Conservation (phyloP, 2,888 invertebrate species). For the Pseudoips prasinana region DNA sequence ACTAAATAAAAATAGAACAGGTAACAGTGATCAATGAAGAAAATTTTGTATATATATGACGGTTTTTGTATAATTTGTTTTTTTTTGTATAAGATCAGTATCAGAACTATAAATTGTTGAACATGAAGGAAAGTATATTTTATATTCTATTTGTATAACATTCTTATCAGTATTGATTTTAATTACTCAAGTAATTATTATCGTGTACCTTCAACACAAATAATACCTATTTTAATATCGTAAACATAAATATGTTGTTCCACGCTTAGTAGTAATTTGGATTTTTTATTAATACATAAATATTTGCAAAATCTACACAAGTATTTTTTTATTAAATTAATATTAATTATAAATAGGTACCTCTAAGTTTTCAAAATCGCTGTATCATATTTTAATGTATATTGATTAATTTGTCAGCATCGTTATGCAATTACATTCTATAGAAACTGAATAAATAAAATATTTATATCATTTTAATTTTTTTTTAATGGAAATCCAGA, state of each 20-base stretch:
- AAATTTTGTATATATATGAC: slow-evolving; percentile 60
- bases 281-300: slow-evolving; percentile 25
- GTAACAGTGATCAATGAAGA: slow-evolving; percentile 52
- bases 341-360: slow-evolving; percentile 30
- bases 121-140: slow-evolving; percentile 61
- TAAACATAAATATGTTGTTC: slow-evolving; percentile 27
- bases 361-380: slow-evolving; percentile 53
- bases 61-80: slow-evolving; percentile 49
- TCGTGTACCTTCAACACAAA: slow-evolving; percentile 21
- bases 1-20: slow-evolving; percentile 44
- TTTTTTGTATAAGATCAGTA: slow-evolving; percentile 58
- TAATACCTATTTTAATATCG: slow-evolving; percentile 23
- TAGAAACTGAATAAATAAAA: slow-evolving; percentile 67
- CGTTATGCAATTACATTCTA: slow-evolving; percentile 66
- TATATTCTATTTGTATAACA: slow-evolving; percentile 46
- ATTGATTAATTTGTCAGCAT: slow-evolving; percentile 58
- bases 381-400: slow-evolving; percentile 49
- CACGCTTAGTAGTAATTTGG: slow-evolving; percentile 31
- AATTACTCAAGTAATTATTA: slow-evolving; percentile 30
- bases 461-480: slow-evolving; percentile 59
- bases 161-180: slow-evolving; percentile 34
- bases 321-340: slow-evolving; percentile 29
- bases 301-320: slow-evolving; percentile 24
- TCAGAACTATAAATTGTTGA: slow-evolving; percentile 67
- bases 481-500: slow-evolving; percentile 18